A percentile compares a stretch with the other conserved stretches of the same genome.
These are phyloP conservation scores for Malacoraja senta DNA, from an alignment of 2,797 vertebrate species.

Conservation along the genomic window DNA sequence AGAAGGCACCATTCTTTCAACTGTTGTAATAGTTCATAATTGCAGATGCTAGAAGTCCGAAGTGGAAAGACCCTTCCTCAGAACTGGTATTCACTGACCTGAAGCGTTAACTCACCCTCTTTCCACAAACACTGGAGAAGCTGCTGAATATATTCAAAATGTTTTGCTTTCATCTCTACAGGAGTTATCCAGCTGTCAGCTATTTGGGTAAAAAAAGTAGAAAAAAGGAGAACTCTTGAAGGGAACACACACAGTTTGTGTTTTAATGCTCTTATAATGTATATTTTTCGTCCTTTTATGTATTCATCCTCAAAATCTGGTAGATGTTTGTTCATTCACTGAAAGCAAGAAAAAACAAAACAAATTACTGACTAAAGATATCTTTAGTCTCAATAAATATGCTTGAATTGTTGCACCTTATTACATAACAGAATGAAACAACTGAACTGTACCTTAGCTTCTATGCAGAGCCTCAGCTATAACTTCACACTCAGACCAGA, in stretches of 20 bases:
- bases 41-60: no score
- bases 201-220: background rate
- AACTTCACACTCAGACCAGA: background rate
- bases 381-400: background rate
- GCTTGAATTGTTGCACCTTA: background rate
- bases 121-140: no score
- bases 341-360: background rate
- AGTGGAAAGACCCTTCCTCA: no score
- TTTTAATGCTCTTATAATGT: background rate
- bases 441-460: background rate
- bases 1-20: background rate
- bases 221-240: background rate
- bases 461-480: background rate
- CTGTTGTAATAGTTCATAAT: no score
- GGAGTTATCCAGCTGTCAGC: background rate
- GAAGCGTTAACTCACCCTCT: no score
- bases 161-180: no score
- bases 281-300: background rate
- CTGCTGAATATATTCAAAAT: no score
- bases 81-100: no score
- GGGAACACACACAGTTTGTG: background rate
- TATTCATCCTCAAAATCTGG: background rate
- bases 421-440: background rate
- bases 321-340: background rate
- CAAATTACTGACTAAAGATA: background rate